Conservation (phyloP, 2,888 invertebrate species). For the Eristalis intricaria region DNA sequence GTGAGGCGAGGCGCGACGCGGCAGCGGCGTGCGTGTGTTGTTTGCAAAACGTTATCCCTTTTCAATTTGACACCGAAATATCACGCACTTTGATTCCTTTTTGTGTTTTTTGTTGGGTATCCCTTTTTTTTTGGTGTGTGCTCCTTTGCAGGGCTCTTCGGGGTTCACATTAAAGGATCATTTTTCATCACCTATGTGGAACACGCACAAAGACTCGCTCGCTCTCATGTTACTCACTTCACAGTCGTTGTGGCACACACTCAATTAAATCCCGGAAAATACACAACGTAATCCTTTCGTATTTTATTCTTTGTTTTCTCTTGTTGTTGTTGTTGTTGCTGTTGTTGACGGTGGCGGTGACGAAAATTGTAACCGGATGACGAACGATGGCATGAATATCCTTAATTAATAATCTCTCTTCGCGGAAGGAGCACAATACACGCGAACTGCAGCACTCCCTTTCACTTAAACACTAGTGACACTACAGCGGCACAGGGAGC, state of each 20-base stretch:
- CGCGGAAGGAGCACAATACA: conserved; percentile 9
- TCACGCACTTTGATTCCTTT: conserved; percentile 68
- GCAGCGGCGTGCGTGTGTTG: conserved; percentile 5
- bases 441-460: conserved; percentile 52
- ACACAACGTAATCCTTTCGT: conserved; percentile 64
- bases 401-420: conserved; percentile 63
- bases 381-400: conserved; percentile 69
- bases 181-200: conserved; percentile 67
- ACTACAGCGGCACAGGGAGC: not conserved
- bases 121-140: conserved; percentile 40
- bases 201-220: conserved; percentile 43
- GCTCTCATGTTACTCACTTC: conserved; percentile 53
- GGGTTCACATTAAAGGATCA: conserved; percentile 61
- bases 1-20: too few relatives aligned
- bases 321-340: not conserved
- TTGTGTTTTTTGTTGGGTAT: conserved; percentile 49
- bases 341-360: conserved; percentile 12
- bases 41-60: conserved; percentile 68
- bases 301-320: not conserved
- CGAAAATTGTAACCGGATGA: conserved; percentile 70
- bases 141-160: not conserved
- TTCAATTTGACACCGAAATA: conserved; percentile 71
- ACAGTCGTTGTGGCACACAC: conserved; percentile 42
- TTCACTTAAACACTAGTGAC: conserved; percentile 33
- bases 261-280: conserved; percentile 69